phyloP scores from a whole-genome alignment of 2,797 vertebrate genomes.

The Galaxias olidus region DNA sequence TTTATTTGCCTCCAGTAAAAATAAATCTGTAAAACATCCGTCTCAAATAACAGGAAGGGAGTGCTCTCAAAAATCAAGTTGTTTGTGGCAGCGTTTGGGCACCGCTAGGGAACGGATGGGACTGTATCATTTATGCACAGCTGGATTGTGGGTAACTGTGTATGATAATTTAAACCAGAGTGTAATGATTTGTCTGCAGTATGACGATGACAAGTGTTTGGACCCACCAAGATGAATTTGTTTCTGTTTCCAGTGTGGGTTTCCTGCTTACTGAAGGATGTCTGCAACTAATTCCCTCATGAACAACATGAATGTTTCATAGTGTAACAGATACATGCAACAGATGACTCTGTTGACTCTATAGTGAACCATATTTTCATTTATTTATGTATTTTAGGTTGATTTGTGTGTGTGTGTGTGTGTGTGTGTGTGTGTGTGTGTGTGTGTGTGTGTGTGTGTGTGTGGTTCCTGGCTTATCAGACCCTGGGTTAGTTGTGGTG shows the following conservation, averaged over 20 bases:
- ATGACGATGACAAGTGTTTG: slow-evolving; percentile 40
- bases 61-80: slow-evolving; percentile 69
- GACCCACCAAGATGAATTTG: slow-evolving; percentile 48
- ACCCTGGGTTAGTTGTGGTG: too few relatives aligned
- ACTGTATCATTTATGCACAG: slow-evolving; percentile 48
- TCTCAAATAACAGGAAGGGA: slow-evolving; percentile 77
- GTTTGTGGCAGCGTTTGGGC: slow-evolving; percentile 67
- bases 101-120: slow-evolving; percentile 46
- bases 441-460: too few relatives aligned
- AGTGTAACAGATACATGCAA: too few relatives aligned
- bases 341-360: too few relatives aligned
- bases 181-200: slow-evolving; percentile 40
- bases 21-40: slow-evolving; percentile 66
- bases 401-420: too few relatives aligned
- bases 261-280: slow-evolving; percentile 3
- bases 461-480: too few relatives aligned
- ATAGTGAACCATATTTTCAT: too few relatives aligned
- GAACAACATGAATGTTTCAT: too few relatives aligned
- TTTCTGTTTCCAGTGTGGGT: slow-evolving; percentile 23
- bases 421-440: too few relatives aligned
- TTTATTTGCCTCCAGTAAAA: slow-evolving; percentile 55
- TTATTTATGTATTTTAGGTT: too few relatives aligned
- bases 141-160: slow-evolving; percentile 28
- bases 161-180: slow-evolving; percentile 33
- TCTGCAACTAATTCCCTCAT: slow-evolving; percentile 20